These are phyloP conservation scores for Aphodius granarius DNA, from an alignment of 2,888 invertebrate genomes.

Conservation along the genomic window DNA sequence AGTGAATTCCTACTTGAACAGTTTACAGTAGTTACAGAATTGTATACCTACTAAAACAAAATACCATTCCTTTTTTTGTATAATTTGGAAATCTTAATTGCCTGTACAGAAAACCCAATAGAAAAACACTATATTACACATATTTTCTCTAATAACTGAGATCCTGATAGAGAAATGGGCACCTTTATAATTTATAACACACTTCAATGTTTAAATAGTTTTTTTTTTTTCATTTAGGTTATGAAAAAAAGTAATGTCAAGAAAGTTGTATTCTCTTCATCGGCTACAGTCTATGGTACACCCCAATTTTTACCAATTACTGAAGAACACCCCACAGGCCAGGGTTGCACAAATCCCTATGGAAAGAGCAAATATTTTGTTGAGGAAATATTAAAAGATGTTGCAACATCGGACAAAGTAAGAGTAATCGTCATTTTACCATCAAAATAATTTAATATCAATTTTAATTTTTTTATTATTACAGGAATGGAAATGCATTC, in stretches of 20 bases:
- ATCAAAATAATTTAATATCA: conserved; percentile 19
- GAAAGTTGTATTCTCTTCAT: conserved; percentile 84
- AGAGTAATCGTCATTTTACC: conserved; percentile 29
- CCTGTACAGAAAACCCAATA: too few relatives aligned
- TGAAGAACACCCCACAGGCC: conserved; percentile 81
- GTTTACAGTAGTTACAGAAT: too few relatives aligned
- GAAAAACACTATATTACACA: too few relatives aligned
- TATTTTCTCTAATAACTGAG: too few relatives aligned
- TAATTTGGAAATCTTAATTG: too few relatives aligned
- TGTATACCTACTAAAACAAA: too few relatives aligned
- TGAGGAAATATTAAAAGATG: conserved; percentile 89
- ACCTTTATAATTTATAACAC: too few relatives aligned
- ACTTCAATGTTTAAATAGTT: not conserved
- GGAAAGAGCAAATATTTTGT: conserved; percentile 93
- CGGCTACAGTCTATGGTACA: conserved; percentile 92
- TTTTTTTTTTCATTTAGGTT: conserved; percentile 56
- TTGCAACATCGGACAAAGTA: conserved; percentile 78
- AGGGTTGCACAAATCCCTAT: conserved; percentile 87
- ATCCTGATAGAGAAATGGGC: too few relatives aligned
- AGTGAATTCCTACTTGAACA: too few relatives aligned
- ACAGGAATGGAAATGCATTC: conserved; percentile 78
- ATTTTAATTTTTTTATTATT: conserved; percentile 34
- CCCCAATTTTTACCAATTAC: conserved; percentile 83
- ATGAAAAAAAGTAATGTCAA: conserved; percentile 76
- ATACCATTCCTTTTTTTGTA: too few relatives aligned